Evolutionary conservation across 2,797 vertebrate genomes (phyloP).

Genomic region (Luscinia luscinia): DNA sequence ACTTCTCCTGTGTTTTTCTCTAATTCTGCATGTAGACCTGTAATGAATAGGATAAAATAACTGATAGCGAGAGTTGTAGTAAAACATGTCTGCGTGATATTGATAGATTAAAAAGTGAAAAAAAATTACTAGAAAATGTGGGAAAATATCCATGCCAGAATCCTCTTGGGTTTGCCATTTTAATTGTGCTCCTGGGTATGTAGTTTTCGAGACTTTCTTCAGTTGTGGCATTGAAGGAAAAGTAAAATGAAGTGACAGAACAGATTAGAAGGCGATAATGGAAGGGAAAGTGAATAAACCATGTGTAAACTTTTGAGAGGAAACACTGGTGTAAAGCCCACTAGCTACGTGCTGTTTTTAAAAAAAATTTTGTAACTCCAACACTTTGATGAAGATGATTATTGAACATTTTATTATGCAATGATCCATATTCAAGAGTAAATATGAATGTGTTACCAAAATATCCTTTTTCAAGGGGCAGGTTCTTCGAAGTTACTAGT

Average conservation of each 20-base stretch:
- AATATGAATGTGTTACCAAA: constrained; percentile 1
- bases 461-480: constrained; percentile 25
- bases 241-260: constrained; percentile 72
- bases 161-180: constrained; percentile 50
- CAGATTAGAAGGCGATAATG: constrained; percentile 68
- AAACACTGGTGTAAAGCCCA: constrained; percentile 38
- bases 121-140: constrained; percentile 16
- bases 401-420: constrained; percentile 33
- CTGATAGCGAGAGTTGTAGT: background rate
- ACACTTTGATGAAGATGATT: constrained; percentile 29
- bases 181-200: constrained; percentile 57
- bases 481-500: constrained; percentile 32
- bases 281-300: constrained; percentile 70
- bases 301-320: constrained; percentile 69
- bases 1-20: constrained; percentile 8
- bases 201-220: constrained; percentile 70
- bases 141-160: constrained; percentile 46
- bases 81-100: constrained; percentile 10
- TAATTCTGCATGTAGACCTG: constrained; percentile 31
- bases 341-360: background rate
- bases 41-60: constrained; percentile 41
- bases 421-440: background rate
- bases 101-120: constrained; percentile 22
- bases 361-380: background rate
- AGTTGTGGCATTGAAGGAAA: constrained; percentile 73